Evolutionary conservation across 2,888 invertebrate genomes (phyloP), one percentile per base, ranked within the genome.

Genomic region (Thymelicus lineola): DNA sequence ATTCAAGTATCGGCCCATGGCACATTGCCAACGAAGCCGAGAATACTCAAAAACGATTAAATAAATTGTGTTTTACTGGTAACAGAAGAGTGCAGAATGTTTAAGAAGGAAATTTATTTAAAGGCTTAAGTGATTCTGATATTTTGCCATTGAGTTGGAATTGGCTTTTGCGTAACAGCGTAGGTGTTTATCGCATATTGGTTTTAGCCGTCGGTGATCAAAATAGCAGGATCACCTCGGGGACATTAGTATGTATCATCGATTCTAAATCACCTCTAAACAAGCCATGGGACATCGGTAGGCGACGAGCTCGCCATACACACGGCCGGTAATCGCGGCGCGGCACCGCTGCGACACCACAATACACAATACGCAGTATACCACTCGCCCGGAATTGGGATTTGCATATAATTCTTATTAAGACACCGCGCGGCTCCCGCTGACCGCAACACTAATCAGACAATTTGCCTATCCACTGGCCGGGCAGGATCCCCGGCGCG

Each of bases 391-490:
- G 74, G 71, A 77, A 77, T 73, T 71, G 74, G 66, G 78, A 89
- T 88, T 87, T 81, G 81, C 87, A 88, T 88, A 75, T 77, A 78
- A 80, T 84, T 86, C 85, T 85, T 88, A 86, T 84, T 86, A 82
- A 81, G 82, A 80, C 81, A 80, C 77, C 82, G 75, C 79, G 70
- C 69, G 70, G 72, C 76, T 70, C 68, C 71, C 59, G 66, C 72
- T 80, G 82, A 83, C 86, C 86, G 80, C 84, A 82, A 84, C 86
- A 82, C 82, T 90, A 90, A 91, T 92, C 85, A 90, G 85, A 81
- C 91, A 87, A 92, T 92, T 93, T 88, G 89, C 90, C 85, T 87
- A 86, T 84, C 81, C 81, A 79, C 75, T 81, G 73, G 79, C 79
- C 80, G 75, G 77, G 17, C 61, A 46, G 55, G 53, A 35, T 68